These are phyloP conservation scores for Bugula neritina DNA, from an alignment of 2,888 invertebrate genomes.

Conservation along the genomic window DNA sequence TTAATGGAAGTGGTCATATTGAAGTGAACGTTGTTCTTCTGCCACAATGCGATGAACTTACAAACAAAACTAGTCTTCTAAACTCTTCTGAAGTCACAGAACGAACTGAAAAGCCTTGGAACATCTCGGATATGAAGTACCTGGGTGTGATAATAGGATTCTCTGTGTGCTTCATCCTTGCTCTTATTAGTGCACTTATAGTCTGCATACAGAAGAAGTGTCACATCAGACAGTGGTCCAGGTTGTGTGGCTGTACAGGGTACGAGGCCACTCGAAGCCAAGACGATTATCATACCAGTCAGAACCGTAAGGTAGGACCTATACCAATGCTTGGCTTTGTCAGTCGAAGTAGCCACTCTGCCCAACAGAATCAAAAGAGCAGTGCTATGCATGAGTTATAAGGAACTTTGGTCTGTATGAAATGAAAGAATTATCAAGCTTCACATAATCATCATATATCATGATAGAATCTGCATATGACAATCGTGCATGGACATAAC, in stretches of 20 bases:
- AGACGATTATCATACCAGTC: not conserved
- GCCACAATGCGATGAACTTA: not conserved
- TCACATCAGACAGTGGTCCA: not conserved
- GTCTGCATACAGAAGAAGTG: slow-evolving; percentile 16
- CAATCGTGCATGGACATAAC: too few species aligned
- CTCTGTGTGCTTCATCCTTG: slow-evolving; percentile 7
- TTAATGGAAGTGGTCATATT: not conserved
- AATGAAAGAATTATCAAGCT: too few species aligned
- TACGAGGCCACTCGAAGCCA: not conserved
- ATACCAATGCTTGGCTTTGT: not conserved
- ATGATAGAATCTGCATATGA: too few species aligned
- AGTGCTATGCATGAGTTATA: too few species aligned
- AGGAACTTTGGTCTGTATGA: too few species aligned
- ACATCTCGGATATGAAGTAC: not conserved
- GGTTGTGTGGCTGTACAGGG: not conserved
- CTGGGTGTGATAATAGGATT: slow-evolving; percentile 11
- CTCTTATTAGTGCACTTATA: slow-evolving; percentile 1
- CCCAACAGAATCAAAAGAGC: not conserved
- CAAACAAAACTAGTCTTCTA: not conserved
- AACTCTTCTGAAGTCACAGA: too few species aligned
- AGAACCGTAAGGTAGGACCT: not conserved
- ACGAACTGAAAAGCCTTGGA: not conserved
- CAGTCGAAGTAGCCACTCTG: not conserved
- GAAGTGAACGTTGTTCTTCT: not conserved
- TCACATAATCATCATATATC: too few species aligned